Conservation (phyloP, 2,888 invertebrate species). For the Clostera curtula region DNA sequence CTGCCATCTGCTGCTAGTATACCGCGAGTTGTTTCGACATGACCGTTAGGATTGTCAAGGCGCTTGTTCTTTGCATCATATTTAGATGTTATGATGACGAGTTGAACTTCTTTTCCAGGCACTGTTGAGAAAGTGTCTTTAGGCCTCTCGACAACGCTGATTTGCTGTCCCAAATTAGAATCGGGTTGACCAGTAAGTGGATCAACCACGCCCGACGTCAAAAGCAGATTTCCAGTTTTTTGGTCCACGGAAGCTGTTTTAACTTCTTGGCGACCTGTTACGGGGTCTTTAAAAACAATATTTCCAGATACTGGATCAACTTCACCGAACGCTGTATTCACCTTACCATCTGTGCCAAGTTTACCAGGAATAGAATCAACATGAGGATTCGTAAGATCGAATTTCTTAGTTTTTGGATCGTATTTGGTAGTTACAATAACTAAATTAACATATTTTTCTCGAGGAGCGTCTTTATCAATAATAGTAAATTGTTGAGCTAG, state of each 20-base stretch:
- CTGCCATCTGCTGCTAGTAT: constrained; percentile 48
- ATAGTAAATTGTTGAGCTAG: constrained; percentile 68
- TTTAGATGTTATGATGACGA: constrained; percentile 67
- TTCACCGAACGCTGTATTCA: constrained; percentile 73
- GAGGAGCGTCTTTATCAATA: constrained; percentile 33
- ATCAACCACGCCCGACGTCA: constrained; percentile 68
- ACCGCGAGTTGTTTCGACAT: constrained; percentile 62
- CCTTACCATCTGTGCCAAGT: constrained; percentile 54
- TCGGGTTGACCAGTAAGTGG: constrained; percentile 70
- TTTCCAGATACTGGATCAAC: constrained; percentile 72
- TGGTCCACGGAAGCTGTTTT: constrained; percentile 77
- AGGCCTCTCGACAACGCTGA: constrained; percentile 41
- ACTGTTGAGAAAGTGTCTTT: constrained; percentile 40
- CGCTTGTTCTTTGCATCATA: constrained; percentile 70
- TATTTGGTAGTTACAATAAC: constrained; percentile 65
- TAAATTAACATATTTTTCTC: constrained; percentile 51
- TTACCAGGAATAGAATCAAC: constrained; percentile 43
- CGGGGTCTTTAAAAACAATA: constrained; percentile 69
- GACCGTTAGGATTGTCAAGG: constrained; percentile 68
- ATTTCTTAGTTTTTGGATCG: constrained; percentile 59
- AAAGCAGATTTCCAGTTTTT: constrained; percentile 72
- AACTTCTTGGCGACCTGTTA: constrained; percentile 75
- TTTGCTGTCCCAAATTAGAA: constrained; percentile 66
- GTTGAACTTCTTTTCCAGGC: constrained; percentile 56
- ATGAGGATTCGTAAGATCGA: constrained; percentile 55